These are phyloP conservation scores for Sphinx pinastri DNA, from an alignment of 2,888 invertebrate species.

Conservation along the genomic window DNA sequence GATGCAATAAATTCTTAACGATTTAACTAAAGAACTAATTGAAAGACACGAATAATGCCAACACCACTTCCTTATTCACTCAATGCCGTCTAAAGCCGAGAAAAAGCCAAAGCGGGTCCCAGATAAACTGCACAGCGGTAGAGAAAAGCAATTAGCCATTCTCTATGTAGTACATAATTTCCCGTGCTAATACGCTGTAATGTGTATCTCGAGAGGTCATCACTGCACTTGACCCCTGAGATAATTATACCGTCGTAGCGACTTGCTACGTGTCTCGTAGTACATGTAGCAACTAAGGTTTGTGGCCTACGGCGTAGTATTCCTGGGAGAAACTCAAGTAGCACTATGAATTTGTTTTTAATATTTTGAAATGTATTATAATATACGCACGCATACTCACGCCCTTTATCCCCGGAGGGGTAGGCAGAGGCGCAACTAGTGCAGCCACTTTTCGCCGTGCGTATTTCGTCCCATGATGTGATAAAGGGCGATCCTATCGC, in stretches of 20 bases:
- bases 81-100: background rate
- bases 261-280: slow-evolving; percentile 20
- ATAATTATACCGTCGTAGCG: slow-evolving; percentile 17
- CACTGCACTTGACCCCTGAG: slow-evolving; percentile 22
- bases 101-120: background rate
- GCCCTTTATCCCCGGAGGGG: no score
- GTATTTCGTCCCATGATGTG: no score
- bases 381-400: no score
- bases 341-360: background rate
- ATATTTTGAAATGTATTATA: background rate
- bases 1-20: no score
- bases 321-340: background rate
- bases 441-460: no score
- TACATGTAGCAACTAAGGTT: slow-evolving; percentile 8
- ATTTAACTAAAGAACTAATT: no score
- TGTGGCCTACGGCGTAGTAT: background rate
- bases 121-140: background rate
- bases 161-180: slow-evolving; percentile 15
- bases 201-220: slow-evolving; percentile 17
- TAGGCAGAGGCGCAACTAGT: no score
- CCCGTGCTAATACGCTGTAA: slow-evolving; percentile 8
- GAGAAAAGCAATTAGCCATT: slow-evolving; percentile 6
- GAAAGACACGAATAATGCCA: background rate
- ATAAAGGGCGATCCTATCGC: no score
- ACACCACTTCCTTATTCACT: background rate